Conservation (phyloP, 1,140 invertebrate genomes). For the Aphis craccivora region DNA sequence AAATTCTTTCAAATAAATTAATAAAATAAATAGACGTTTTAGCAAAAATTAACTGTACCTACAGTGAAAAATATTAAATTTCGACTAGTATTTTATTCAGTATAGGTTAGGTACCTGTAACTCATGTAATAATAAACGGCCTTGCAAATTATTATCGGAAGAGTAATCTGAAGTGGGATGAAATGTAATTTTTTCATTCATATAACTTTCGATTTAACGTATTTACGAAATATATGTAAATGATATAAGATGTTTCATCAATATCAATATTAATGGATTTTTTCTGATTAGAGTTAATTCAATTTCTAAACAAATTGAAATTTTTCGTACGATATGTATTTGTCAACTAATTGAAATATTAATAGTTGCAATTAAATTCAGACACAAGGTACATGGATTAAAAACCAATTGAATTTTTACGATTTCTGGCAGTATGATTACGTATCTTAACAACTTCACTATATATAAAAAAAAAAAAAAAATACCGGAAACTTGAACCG, state of each 20-base stretch:
- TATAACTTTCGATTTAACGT: not conserved
- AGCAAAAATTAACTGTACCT: not conserved
- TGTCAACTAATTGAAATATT: not conserved
- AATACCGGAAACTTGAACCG: constrained; percentile 35
- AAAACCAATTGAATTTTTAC: not conserved
- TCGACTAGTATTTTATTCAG: not conserved
- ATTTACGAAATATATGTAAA: not conserved
- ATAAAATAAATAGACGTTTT: not conserved
- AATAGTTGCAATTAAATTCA: not conserved
- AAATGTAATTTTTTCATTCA: not conserved
- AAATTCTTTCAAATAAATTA: not conserved
- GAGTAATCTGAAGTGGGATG: constrained; percentile 15
- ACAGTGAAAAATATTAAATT: not conserved
- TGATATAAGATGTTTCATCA: not conserved
- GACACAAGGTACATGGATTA: not conserved
- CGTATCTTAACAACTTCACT: constrained; percentile 12
- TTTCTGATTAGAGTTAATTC: not conserved
- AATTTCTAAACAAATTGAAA: not conserved
- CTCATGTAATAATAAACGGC: not conserved
- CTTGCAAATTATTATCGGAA: constrained; percentile 22
- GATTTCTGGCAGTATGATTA: constrained; percentile 4
- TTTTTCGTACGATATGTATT: not conserved
- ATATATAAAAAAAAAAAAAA: not conserved
- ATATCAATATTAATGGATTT: not conserved
- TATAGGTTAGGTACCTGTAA: not conserved